Conservation (phyloP, 2,888 invertebrate species). For the Drosophila nr. fundita region DNA sequence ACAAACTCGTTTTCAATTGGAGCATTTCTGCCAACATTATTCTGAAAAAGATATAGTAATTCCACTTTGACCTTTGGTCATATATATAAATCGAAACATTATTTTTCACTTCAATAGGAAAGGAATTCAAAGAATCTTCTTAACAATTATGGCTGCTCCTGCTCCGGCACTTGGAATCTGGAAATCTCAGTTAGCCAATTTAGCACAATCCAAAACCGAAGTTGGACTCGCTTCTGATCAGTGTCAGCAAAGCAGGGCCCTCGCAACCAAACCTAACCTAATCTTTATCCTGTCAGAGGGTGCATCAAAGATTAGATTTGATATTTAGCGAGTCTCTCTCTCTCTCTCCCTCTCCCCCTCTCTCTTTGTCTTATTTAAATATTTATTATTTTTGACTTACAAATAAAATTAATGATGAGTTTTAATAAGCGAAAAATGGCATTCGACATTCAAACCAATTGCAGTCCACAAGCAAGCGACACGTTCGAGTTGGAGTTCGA, state of each 20-base stretch:
- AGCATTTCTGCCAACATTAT: neutral
- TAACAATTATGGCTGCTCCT: no score
- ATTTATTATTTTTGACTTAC: neutral
- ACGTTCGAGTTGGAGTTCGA: conserved; percentile 38
- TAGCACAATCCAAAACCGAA: no score
- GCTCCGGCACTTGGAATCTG: no score
- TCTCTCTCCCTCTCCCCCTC: neutral
- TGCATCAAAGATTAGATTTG: neutral
- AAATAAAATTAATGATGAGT: no score
- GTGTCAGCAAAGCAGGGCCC: neutral
- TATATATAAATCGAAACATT: no score
- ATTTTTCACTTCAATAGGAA: neutral
- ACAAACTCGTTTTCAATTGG: neutral
- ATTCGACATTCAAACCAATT: neutral
- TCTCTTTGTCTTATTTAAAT: neutral
- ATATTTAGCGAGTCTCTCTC: neutral
- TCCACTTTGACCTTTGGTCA: neutral
- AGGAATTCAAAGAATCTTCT: no score
- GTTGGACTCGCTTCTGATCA: neutral
- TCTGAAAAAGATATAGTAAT: neutral
- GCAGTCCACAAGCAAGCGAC: conserved; percentile 4
- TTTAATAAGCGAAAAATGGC: neutral
- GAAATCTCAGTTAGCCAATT: no score
- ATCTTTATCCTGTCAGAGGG: neutral
- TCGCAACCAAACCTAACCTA: neutral